These are phyloP conservation scores for Coendou prehensilis DNA, from an alignment of 2,797 vertebrate species.

Conservation along the genomic window DNA sequence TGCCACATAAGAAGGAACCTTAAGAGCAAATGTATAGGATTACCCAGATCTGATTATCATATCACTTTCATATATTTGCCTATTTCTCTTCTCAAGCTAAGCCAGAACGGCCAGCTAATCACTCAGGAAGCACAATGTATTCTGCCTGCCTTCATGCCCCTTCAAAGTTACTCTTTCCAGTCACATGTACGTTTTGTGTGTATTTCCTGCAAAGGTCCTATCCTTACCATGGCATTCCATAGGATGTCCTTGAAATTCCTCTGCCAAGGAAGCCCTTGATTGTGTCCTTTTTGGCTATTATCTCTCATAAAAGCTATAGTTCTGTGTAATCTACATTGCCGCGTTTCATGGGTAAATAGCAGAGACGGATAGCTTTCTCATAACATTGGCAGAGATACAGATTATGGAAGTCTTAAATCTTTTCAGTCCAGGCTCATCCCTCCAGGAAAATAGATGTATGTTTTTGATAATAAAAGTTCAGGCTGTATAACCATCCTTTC, in stretches of 20 bases:
- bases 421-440: neutral
- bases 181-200: neutral
- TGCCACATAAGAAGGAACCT: neutral
- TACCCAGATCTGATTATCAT: neutral
- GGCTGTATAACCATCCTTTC: neutral
- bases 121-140: neutral
- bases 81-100: neutral
- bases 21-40: neutral
- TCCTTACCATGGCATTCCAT: neutral
- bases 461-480: conserved; percentile 48
- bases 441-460: neutral
- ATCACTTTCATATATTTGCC: neutral
- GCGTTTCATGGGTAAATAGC: neutral
- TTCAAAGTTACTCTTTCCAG: neutral
- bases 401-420: conserved; percentile 2
- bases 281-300: neutral
- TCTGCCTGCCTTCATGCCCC: neutral
- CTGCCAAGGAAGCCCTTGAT: neutral
- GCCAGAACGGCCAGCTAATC: neutral
- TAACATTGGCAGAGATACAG: neutral
- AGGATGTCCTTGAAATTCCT: neutral
- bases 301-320: neutral
- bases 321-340: neutral
- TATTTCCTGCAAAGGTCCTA: neutral
- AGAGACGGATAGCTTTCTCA: neutral